Evolutionary conservation across 1,140 invertebrate genomes (phyloP).

Genomic region (Cephus cinctus): DNA sequence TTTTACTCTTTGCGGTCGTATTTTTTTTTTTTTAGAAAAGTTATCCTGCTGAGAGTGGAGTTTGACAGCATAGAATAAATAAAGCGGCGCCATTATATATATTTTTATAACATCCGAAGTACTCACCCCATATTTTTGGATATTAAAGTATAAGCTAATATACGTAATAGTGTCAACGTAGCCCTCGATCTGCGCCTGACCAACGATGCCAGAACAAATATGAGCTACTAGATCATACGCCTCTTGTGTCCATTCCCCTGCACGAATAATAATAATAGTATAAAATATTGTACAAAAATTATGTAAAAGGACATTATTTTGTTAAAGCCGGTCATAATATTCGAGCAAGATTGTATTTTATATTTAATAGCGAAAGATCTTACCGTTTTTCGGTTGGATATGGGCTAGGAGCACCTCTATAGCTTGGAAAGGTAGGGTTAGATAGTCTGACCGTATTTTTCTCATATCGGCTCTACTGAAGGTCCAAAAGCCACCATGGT

Average conservation of each 20-base stretch:
- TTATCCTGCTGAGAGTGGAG: no score
- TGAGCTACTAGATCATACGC: constrained; percentile 73
- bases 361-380: constrained; percentile 35
- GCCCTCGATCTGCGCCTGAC: constrained; percentile 84
- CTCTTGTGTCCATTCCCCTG: constrained; percentile 69
- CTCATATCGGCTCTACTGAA: constrained; percentile 74
- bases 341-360: constrained; percentile 9
- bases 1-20: no score
- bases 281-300: no score
- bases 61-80: neutral
- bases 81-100: neutral
- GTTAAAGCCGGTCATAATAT: neutral
- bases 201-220: constrained; percentile 73
- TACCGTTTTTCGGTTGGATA: constrained; percentile 78
- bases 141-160: constrained; percentile 43
- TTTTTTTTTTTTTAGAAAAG: no score
- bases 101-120: neutral
- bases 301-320: no score
- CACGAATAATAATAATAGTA: constrained; percentile 17
- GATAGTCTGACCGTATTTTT: constrained; percentile 90
- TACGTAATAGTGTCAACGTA: constrained; percentile 63
- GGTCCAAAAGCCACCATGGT: constrained; percentile 88
- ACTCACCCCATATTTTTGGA: constrained; percentile 45
- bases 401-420: constrained; percentile 90
- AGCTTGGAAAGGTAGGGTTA: constrained; percentile 93